Evolutionary conservation across 2,888 invertebrate species (phyloP), one percentile per base, ranked within the genome.

Genomic region (Nemoura dubitans): DNA sequence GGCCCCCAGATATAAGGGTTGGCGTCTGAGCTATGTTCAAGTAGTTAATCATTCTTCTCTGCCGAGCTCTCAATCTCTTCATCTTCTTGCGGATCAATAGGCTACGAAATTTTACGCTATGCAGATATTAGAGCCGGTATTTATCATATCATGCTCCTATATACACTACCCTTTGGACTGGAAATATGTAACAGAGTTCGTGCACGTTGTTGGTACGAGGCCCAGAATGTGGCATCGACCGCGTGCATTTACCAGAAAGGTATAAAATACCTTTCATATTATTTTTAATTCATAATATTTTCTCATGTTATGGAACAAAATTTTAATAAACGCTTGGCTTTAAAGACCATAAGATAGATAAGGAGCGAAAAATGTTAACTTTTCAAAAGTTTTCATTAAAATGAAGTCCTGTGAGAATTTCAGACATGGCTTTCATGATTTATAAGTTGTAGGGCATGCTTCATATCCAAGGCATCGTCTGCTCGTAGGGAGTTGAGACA

Each of bases 321-420:
- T 78, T 78, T 78, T 78, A 78, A 10, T 27, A 78, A 78, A 78
- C 29, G 82, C 36, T 3, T 30, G 29, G 82, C 25, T 7, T 82
- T 28, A 16, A 30, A 82, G 29, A 29, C 25, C 29, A 82, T 14
- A 27, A 78, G 29, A 82, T 82, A 82, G 5, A 2, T 26, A 78
- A 25, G 78, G 28, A 82, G 36, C 29, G 82, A 82, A 82, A 81
- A 82, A 59, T 59, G n/a, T 81, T 16, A 81, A 83, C 83, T 83
- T 83, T 83, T 29, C 83, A 42, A 83, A 83, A 83, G 42, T 83
- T 83, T 83, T 42, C 83, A 83, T 83, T 36, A 83, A 43, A 83
- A 5, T 78, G 2, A 27, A 78, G 78, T 78, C 78, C 28, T 78
- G 78, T 10, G 78, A 28, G 78, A 28, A 78, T 78, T 78, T 27